phyloP scores from a whole-genome alignment of 1,140 invertebrate genomes.

The Drosophila truncata region DNA sequence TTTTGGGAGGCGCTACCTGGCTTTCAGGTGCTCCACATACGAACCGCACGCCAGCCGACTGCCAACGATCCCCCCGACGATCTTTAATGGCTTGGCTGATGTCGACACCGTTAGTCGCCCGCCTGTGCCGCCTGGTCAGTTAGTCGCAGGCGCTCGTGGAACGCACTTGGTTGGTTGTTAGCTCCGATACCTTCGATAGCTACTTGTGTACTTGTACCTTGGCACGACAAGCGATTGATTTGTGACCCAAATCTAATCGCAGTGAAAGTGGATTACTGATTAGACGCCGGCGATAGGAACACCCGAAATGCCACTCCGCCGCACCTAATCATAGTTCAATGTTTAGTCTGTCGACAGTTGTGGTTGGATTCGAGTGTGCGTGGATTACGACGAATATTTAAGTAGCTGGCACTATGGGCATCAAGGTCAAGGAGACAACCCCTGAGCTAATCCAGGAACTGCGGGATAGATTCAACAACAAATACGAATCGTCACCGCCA shows the following conservation, averaged over 20 bases:
- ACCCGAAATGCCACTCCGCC: background rate
- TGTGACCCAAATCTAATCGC: slow-evolving; percentile 62
- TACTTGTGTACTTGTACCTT: slow-evolving; percentile 1
- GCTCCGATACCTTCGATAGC: background rate
- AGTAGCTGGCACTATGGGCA: slow-evolving; percentile 46
- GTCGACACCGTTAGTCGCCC: slow-evolving; percentile 59
- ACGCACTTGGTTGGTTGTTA: slow-evolving; percentile 47
- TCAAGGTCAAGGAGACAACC: slow-evolving; percentile 76
- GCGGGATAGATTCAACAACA: slow-evolving; percentile 86
- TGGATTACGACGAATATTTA: background rate
- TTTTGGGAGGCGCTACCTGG: slow-evolving; percentile 43
- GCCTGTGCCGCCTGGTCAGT: slow-evolving; percentile 30
- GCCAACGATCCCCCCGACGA: slow-evolving; percentile 47
- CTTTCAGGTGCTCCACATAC: slow-evolving; percentile 65
- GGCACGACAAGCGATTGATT: slow-evolving; percentile 20
- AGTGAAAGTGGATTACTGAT: slow-evolving; percentile 74
- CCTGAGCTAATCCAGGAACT: slow-evolving; percentile 86
- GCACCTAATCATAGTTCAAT: slow-evolving; percentile 27
- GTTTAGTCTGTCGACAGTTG: slow-evolving; percentile 38
- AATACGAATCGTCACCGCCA: slow-evolving; percentile 85
- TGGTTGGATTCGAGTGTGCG: slow-evolving; percentile 25
- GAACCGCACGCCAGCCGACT: slow-evolving; percentile 60
- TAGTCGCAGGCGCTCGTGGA: slow-evolving; percentile 37
- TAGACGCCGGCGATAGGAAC: slow-evolving; percentile 41
- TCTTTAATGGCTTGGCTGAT: slow-evolving; percentile 17